Conservation (phyloP, 2,797 vertebrate genomes). For the Coranthus polyacanthus region DNA sequence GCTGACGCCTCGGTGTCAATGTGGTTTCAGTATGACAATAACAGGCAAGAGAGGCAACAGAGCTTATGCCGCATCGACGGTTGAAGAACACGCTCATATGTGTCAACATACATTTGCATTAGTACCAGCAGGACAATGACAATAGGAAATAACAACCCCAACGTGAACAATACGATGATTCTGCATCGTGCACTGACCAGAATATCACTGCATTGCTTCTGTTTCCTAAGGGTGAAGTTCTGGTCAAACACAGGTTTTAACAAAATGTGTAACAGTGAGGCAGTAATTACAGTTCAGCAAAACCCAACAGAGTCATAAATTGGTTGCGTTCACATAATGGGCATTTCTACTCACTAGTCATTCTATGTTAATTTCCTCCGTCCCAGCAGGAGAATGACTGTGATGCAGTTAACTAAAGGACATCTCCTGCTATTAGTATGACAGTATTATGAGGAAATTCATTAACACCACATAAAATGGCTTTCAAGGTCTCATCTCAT, state of each 20-base stretch:
- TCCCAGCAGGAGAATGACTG: slow-evolving; percentile 30
- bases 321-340: background rate
- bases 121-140: no score
- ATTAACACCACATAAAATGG: slow-evolving; percentile 24
- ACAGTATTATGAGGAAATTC: slow-evolving; percentile 32
- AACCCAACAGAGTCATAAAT: slow-evolving; percentile 31
- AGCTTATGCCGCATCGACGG: no score
- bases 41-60: no score
- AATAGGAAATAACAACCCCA: no score
- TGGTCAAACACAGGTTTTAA: background rate
- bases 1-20: no score
- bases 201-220: no score
- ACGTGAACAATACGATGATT: no score
- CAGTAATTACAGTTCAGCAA: slow-evolving; percentile 14
- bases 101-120: no score
- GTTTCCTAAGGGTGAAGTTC: no score
- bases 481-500: slow-evolving; percentile 9
- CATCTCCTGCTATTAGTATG: slow-evolving; percentile 19
- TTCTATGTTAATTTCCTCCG: slow-evolving; percentile 28
- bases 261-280: slow-evolving; percentile 10
- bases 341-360: slow-evolving; percentile 20
- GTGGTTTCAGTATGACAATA: no score
- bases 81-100: no score
- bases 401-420: slow-evolving; percentile 27
- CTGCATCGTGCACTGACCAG: no score